Base-by-base conservation (phyloP, 2,888 invertebrate genomes). In the Athrips mouffetella region DNA sequence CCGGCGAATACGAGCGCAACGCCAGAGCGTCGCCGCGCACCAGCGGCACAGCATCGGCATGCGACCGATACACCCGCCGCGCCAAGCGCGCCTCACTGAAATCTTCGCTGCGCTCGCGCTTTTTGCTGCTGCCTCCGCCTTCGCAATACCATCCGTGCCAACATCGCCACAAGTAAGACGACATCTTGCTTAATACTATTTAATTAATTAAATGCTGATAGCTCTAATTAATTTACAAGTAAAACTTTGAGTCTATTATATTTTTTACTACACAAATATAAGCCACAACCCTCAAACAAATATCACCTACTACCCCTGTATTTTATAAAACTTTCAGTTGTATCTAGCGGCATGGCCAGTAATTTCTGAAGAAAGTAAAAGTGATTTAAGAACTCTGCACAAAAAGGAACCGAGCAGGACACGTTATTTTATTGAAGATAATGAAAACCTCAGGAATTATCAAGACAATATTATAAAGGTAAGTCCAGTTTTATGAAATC, bases 11-110 rank as follows among this genome's bases (percentile, higher is more conserved):
- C 59, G 55, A 52, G 23, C 57, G 64, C 33, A 16, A 57, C 67
- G 70, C 63, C 80, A 79, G 78, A 82, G 67, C 65, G 65, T 64
- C 65, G 61, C 60, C 68, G 73, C 72, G 65, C 70, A 69, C 70
- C 76, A 73, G 59, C 62, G 62, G 64, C 76, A 73, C 60, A 65
- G 62, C 67, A 73, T 61, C 73, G 82, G 67, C 76, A 84, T 86
- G 86, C 73, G 70, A 69, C 72, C 56, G 61, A 55, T 54, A 60
- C 50, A 55, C 57, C 65, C 69, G 63, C 64, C 52, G 58, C 52
- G 50, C 30, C 23, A 49, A 51, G 58, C 57, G 62, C 61, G 31
- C 21, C 13, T 15, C 40, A 40, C 10, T 25, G 39, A 44, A 55
- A 20, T 31, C 33, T 11, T 56, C 20, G 35, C 42, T 23, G 31